A percentile compares a stretch with the other conserved stretches of the same genome.
Conservation (phyloP, 2,797 vertebrate genomes). For the Ctenochaetus hawaiiensis region DNA sequence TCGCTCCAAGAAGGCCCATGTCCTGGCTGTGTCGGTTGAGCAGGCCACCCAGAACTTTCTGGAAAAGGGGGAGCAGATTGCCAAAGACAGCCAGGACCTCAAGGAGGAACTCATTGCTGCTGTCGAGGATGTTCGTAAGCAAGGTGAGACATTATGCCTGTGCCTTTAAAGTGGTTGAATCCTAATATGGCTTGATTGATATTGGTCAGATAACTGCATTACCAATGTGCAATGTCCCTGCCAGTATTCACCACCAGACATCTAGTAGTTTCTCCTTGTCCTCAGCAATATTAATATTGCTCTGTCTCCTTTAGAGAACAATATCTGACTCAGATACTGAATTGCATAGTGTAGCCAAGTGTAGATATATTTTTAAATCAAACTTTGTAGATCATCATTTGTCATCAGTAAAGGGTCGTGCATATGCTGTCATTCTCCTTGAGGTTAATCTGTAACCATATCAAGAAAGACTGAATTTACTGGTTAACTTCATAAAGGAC, state of each 20-base stretch:
- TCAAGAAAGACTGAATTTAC: no score
- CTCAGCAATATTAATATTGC: conserved; percentile 10
- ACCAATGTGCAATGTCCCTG: neutral
- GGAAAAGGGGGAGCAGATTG: conserved; percentile 98
- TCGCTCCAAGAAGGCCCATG: conserved; percentile 98
- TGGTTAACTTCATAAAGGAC: no score
- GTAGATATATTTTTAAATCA: neutral
- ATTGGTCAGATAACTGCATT: conserved; percentile 4
- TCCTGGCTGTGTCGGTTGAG: conserved; percentile 97
- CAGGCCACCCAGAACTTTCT: conserved; percentile 98
- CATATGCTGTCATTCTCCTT: neutral
- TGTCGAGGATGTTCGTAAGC: conserved; percentile 97
- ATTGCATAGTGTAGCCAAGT: neutral
- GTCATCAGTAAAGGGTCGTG: conserved; percentile 10
- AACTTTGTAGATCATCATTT: conserved; percentile 19
- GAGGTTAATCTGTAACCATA: no score
- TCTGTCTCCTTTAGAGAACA: neutral
- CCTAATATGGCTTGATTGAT: neutral
- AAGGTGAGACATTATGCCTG: conserved; percentile 85
- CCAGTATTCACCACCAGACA: conserved; percentile 2
- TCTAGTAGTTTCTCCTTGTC: neutral
- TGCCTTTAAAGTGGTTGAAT: neutral
- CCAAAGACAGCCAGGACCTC: conserved; percentile 98
- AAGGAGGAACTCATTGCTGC: conserved; percentile 96
- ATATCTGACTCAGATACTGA: neutral